phyloP scores from a whole-genome alignment of 2,797 vertebrate species.

The Molossus alvarezi region DNA sequence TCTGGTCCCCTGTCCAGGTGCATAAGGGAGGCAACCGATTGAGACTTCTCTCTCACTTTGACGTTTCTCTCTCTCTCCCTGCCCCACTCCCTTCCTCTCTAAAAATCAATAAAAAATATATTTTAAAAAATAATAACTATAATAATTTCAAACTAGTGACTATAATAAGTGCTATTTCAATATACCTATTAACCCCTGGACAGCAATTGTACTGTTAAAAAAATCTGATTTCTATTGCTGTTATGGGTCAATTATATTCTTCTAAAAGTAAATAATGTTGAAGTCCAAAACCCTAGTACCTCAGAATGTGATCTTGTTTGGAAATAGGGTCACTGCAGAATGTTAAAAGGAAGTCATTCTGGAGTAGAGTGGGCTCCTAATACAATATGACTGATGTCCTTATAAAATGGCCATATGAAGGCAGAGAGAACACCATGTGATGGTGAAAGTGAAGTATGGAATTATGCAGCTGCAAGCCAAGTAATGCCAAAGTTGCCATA shows the following conservation, averaged over 20 bases:
- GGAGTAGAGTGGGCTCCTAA: neutral
- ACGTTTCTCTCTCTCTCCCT: too few species aligned
- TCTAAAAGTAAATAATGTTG: neutral
- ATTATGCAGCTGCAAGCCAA: neutral
- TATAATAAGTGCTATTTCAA: neutral
- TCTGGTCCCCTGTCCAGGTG: too few species aligned
- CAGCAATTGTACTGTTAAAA: neutral
- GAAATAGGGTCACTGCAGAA: neutral
- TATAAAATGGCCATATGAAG: neutral
- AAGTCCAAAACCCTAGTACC: neutral
- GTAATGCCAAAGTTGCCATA: neutral
- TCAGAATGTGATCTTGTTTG: neutral
- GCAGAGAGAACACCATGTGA: neutral
- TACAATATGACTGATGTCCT: slow-evolving; percentile 3
- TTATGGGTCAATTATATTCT: neutral
- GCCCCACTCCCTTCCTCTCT: too few species aligned
- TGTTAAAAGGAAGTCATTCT: neutral
- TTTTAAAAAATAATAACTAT: neutral
- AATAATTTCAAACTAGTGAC: slow-evolving; percentile 52
- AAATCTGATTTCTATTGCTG: slow-evolving; percentile 12
- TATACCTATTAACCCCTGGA: neutral
- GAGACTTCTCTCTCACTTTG: too few species aligned
- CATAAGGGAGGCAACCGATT: too few species aligned
- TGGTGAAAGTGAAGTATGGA: neutral
- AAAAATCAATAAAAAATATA: too few species aligned